A percentile compares a stretch with the other conserved stretches of the same genome.
phyloP scores from a whole-genome alignment of 2,113 vertebrate species.

The Isurus oxyrinchus region DNA sequence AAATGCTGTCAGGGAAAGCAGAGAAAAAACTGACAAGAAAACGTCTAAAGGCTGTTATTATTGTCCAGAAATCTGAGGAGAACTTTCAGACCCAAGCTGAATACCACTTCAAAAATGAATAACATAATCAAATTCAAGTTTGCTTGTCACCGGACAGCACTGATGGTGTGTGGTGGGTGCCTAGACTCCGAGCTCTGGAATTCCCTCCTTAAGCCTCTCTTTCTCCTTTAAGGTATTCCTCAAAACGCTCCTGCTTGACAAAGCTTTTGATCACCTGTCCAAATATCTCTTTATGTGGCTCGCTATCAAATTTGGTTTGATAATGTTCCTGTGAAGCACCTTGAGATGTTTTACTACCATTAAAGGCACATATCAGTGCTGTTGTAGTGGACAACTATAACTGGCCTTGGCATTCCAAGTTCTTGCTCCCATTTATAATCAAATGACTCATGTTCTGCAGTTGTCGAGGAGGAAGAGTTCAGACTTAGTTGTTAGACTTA shows the following conservation, averaged over 20 bases:
- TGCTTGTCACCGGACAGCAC: not conserved
- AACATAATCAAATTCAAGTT: not conserved
- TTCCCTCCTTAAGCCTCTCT: not conserved
- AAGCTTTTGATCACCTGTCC: not conserved
- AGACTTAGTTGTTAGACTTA: too few species aligned
- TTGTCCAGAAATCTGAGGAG: not conserved
- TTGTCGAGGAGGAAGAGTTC: not conserved
- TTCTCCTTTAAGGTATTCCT: not conserved
- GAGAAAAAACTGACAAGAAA: not conserved
- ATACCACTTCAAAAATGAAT: not conserved
- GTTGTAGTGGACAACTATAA: not conserved
- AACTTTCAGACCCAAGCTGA: not conserved
- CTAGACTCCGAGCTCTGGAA: not conserved
- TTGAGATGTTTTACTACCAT: not conserved
- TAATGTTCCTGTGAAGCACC: too few species aligned
- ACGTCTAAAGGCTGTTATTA: not conserved
- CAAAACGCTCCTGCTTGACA: not conserved
- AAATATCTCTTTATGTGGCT: not conserved
- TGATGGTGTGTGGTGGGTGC: not conserved
- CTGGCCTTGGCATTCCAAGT: not conserved
- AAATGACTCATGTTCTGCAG: not conserved
- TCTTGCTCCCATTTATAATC: not conserved
- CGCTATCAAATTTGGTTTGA: not conserved
- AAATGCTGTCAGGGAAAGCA: not conserved
- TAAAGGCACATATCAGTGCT: not conserved